phyloP scores from a whole-genome alignment of 2,888 invertebrate genomes.

The Mimumesa dahlbomi region DNA sequence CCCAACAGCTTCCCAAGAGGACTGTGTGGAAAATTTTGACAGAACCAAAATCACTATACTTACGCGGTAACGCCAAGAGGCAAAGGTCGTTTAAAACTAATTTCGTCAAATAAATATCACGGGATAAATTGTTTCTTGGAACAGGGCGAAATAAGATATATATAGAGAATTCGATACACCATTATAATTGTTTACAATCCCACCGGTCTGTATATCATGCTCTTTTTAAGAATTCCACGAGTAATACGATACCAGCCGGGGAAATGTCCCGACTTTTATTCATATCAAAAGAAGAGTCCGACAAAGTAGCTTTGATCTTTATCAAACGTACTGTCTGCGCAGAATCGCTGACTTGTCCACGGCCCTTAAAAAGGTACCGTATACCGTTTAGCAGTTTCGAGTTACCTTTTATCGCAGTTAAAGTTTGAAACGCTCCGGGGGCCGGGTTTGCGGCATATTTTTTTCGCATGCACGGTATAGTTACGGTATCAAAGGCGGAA shows the following conservation, averaged over 20 bases:
- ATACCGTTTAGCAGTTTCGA: conserved; percentile 39
- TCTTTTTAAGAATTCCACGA: conserved; percentile 25
- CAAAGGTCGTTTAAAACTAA: too few species aligned
- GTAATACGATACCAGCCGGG: conserved; percentile 37
- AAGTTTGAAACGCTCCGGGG: too few species aligned
- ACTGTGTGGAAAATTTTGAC: conserved; percentile 60
- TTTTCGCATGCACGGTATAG: too few species aligned
- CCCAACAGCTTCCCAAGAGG: conserved; percentile 68
- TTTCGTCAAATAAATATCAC: too few species aligned
- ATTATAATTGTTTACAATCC: background rate
- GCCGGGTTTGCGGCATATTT: too few species aligned
- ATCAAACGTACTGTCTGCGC: conserved; percentile 19
- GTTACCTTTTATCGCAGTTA: conserved; percentile 26
- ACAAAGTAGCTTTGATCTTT: conserved; percentile 46
- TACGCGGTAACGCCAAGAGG: too few species aligned
- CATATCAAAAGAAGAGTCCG: conserved; percentile 11
- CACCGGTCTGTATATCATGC: too few species aligned
- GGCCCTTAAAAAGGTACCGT: conserved; percentile 22
- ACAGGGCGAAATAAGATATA: too few species aligned
- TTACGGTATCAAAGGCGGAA: too few species aligned
- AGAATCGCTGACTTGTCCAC: conserved; percentile 8
- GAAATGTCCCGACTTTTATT: conserved; percentile 32
- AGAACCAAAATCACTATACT: conserved; percentile 30
- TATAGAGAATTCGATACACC: too few species aligned
- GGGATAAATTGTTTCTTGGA: too few species aligned